These are phyloP conservation scores for Hydrotaea cyrtoneurina DNA, from an alignment of 2,888 invertebrate species.

Conservation along the genomic window DNA sequence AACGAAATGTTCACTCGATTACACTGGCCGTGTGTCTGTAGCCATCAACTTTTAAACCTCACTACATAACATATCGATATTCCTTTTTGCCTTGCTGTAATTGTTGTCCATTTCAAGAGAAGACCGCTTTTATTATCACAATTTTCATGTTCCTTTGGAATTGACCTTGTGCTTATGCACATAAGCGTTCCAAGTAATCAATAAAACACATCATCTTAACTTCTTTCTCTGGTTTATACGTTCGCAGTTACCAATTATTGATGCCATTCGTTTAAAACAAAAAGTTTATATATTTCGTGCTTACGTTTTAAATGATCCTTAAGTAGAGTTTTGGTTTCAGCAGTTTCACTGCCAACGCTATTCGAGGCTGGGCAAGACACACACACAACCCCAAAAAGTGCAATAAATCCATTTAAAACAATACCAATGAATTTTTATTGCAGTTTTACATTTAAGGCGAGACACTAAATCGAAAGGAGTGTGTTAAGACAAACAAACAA, in stretches of 20 bases:
- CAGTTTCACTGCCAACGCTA: slow-evolving; percentile 15
- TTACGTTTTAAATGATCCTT: slow-evolving; percentile 25
- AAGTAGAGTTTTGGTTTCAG: slow-evolving; percentile 12
- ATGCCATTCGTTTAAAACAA: slow-evolving; percentile 11
- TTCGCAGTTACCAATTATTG: slow-evolving; percentile 15
- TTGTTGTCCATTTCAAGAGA: neutral
- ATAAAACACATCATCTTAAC: slow-evolving; percentile 20
- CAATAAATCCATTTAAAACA: slow-evolving; percentile 52
- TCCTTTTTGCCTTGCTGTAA: neutral
- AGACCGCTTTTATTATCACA: neutral
- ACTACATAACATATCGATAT: no score
- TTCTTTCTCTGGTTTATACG: neutral
- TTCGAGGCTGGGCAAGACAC: slow-evolving; percentile 15
- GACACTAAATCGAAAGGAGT: slow-evolving; percentile 20
- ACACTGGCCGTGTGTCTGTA: no score
- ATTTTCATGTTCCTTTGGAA: neutral
- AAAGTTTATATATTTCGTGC: slow-evolving; percentile 31
- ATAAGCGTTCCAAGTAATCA: neutral
- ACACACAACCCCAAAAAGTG: slow-evolving; percentile 28
- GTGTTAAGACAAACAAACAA: slow-evolving; percentile 3
- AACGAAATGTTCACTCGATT: no score
- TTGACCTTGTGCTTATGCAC: neutral
- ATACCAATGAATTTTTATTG: slow-evolving; percentile 56
- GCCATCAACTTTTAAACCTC: no score
- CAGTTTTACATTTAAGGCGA: slow-evolving; percentile 42